phyloP scores from a whole-genome alignment of 2,888 invertebrate genomes.

The Azorinus chamasolen region DNA sequence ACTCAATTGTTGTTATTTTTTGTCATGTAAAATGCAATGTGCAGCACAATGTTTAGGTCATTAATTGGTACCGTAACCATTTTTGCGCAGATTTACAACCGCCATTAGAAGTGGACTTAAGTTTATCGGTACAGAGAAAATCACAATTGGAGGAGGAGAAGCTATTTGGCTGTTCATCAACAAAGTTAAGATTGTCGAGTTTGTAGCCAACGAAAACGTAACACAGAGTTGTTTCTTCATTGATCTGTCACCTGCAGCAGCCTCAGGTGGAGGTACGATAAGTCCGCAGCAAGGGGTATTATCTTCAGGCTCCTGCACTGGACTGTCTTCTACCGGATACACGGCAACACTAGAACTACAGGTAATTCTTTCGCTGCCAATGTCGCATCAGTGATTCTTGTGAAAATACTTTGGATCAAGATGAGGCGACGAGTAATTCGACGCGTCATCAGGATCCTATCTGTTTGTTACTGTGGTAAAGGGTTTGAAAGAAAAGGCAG shows the following conservation, averaged over 20 bases:
- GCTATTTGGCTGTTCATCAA: slow-evolving; percentile 80
- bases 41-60: too few relatives aligned
- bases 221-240: slow-evolving; percentile 49
- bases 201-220: slow-evolving; percentile 38
- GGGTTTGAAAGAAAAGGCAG: too few relatives aligned
- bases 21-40: too few relatives aligned
- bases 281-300: slow-evolving; percentile 51
- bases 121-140: slow-evolving; percentile 72
- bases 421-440: too few relatives aligned
- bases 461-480: too few relatives aligned
- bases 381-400: too few relatives aligned
- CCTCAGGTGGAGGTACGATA: slow-evolving; percentile 52
- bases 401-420: too few relatives aligned
- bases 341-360: slow-evolving; percentile 32
- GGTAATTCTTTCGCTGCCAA: too few relatives aligned
- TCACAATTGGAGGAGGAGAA: slow-evolving; percentile 79
- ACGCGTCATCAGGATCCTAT: too few relatives aligned
- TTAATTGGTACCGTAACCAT: too few relatives aligned
- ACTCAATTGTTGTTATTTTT: too few relatives aligned
- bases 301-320: slow-evolving; percentile 56
- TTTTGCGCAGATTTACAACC: slow-evolving; percentile 70
- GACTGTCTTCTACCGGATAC: slow-evolving; percentile 30
- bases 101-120: slow-evolving; percentile 73
- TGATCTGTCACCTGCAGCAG: slow-evolving; percentile 49
- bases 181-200: slow-evolving; percentile 69